Evolutionary conservation across 2,113 vertebrate genomes (phyloP), one percentile per base, ranked within the genome.

Genomic region (Gallinago media): DNA sequence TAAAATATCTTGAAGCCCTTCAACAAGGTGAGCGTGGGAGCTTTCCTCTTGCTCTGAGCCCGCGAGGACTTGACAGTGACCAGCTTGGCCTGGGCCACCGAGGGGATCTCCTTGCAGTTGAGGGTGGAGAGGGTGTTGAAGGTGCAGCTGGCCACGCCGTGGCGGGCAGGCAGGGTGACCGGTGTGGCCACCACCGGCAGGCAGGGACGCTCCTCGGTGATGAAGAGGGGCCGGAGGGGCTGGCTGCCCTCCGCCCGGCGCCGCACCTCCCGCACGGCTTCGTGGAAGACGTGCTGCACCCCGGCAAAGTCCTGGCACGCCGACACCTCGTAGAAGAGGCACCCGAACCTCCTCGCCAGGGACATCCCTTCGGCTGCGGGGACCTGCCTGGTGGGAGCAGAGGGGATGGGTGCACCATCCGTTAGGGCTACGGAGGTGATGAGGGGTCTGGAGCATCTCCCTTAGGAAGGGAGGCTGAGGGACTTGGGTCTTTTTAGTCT

Each of bases 1-100:
- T 98, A 99, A 97, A 99, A 99, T 94, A 99, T 99, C 97, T 99
- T 99, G 95, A 99, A 99, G 38, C 99, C 99, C 88, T 99, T 99
- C 83, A 99, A 94, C n/a, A 99, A 96, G 19, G 99, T 99, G 55
- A 99, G 97, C 0, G 99, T 98, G 66, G 99, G 99, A 11, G 99
- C 99, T 56, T 99, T 98, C 89, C 98, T 98, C 97, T 99, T 99
- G 98, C 99, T 99, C 96, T 99, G 99, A 38, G 99, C 99, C 59
- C 99, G 98, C 1, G 99, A 99, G 1, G 99, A 99, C 95, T 99
- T 99, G 38, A 99, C 98, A 0, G 99, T 99, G 85, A 99, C 98
- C 96, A 99, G 96, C 96, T 99, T 99, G 97, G 99, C 99, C 44
- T 99, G 99, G 87, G 99, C 98, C n/a, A 99, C 98, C 0, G 98